These are phyloP conservation scores for Pollenia labialis DNA, from an alignment of 2,888 invertebrate genomes.

Conservation along the genomic window DNA sequence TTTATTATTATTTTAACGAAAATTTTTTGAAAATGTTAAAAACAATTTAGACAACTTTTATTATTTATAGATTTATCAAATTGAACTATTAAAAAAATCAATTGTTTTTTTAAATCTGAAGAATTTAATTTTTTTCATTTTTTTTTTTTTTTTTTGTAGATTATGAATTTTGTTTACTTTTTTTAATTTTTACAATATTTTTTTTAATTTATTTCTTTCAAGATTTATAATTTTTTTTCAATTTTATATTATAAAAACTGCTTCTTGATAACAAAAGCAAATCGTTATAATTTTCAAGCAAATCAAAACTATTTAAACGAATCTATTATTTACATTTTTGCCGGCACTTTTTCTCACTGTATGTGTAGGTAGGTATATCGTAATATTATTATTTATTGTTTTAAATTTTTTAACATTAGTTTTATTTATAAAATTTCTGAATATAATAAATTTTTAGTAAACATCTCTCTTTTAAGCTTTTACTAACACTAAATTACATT, in stretches of 20 bases:
- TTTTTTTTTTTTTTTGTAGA: too few relatives aligned
- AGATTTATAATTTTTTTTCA: background rate
- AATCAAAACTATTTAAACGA: conserved; percentile 39
- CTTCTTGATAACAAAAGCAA: conserved; percentile 27
- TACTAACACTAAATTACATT: conserved; percentile 44
- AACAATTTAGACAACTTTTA: too few relatives aligned
- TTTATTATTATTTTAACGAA: too few relatives aligned
- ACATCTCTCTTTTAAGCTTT: conserved; percentile 52
- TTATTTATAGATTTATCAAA: too few relatives aligned
- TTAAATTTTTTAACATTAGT: background rate
- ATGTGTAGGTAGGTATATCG: background rate
- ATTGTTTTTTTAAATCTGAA: too few relatives aligned
- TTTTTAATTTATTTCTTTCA: background rate
- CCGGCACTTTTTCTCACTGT: background rate
- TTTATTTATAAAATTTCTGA: conserved; percentile 53
- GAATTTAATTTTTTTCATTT: too few relatives aligned
- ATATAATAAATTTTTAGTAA: conserved; percentile 49
- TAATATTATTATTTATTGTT: background rate
- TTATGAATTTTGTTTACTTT: too few relatives aligned
- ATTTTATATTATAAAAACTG: background rate
- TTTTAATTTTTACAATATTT: too few relatives aligned
- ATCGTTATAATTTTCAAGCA: conserved; percentile 36
- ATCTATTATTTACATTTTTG: conserved; percentile 30
- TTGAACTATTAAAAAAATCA: too few relatives aligned
- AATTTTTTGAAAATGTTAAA: too few relatives aligned